Evolutionary conservation across 2,888 invertebrate genomes (phyloP), one percentile per base, ranked within the genome.

Genomic region (Chrysomela aeneicollis): DNA sequence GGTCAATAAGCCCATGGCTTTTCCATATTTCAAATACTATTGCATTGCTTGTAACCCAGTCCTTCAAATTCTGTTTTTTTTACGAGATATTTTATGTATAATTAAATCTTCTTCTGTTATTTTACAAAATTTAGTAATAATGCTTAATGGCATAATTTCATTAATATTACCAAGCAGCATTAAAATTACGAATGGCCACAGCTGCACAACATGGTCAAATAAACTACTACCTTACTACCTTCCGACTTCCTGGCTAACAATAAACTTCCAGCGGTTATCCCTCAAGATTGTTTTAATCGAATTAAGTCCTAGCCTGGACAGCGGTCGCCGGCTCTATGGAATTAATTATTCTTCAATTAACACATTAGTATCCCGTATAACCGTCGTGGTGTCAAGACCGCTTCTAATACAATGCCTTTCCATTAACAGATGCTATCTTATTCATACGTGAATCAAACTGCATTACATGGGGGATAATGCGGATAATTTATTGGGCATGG

Each of bases 341-440:
- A 79, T 79, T 78, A 79, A 79, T 79, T 79, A 79, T 75, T 75
- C 77, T 78, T 77, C 76, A 78, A 78, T 79, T 78, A 78, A 72
- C 74, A 69, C 75, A 77, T 78, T 77, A 57, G 5, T 15, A 57
- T 37, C 46, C 46, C 15, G 26, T 37, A 26, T 42, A 22, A 46
- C 57, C 26, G 37, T 46, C 57, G 42, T 17, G 26, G 57, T 57
- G 57, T 47, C 57, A 57, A 54, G 61, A 63, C 61, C 66, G 61
- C 64, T 54, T 57, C 57, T 64, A 64, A 69, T 68, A 70, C 68
- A 70, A 70, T 72, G 63, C 62, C 68, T 53, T 52, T 66, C 63
- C 60, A 65, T 68, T 71, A 68, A 53, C 50, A 63, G 58, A 60
- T 60, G 42, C 60, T 46, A 57, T 61, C 57, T 55, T 52, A 63